Conservation (phyloP, 2,888 invertebrate genomes). For the Brassicogethes aeneus region DNA sequence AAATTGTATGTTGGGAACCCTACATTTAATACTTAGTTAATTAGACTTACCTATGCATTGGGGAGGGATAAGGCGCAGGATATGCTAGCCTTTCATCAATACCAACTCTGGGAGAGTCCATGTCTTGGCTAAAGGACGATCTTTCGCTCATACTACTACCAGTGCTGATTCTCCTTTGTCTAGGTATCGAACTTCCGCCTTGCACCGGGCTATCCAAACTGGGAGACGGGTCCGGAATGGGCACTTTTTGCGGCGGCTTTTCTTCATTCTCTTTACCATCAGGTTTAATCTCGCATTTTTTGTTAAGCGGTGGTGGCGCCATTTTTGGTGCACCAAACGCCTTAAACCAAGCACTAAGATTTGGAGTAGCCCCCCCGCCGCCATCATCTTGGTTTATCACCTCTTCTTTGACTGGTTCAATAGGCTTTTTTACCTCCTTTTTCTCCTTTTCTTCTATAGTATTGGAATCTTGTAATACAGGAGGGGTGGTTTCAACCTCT, state of each 20-base stretch:
- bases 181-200: conserved; percentile 36
- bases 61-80: conserved; percentile 65
- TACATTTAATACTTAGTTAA: background rate
- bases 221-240: conserved; percentile 29
- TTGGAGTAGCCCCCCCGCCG: conserved; percentile 65
- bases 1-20: too few relatives aligned
- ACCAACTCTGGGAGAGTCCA: conserved; percentile 60
- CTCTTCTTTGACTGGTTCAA: conserved; percentile 20
- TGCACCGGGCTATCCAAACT: conserved; percentile 37
- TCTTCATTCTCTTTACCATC: conserved; percentile 35
- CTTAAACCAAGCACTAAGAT: conserved; percentile 86
- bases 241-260: conserved; percentile 30
- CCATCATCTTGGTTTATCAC: background rate
- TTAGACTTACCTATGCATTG: conserved; percentile 44
- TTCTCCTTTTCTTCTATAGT: conserved; percentile 17
- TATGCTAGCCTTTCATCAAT: conserved; percentile 53
- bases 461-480: conserved; percentile 26
- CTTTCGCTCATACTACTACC: conserved; percentile 69
- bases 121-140: conserved; percentile 69
- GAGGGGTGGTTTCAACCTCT: conserved; percentile 32
- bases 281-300: conserved; percentile 51
- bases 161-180: conserved; percentile 65
- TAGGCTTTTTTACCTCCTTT: conserved; percentile 29
- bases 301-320: conserved; percentile 41
- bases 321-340: conserved; percentile 82